Evolutionary conservation across 2,888 invertebrate species (phyloP).

Genomic region (Rhingia rostrata): DNA sequence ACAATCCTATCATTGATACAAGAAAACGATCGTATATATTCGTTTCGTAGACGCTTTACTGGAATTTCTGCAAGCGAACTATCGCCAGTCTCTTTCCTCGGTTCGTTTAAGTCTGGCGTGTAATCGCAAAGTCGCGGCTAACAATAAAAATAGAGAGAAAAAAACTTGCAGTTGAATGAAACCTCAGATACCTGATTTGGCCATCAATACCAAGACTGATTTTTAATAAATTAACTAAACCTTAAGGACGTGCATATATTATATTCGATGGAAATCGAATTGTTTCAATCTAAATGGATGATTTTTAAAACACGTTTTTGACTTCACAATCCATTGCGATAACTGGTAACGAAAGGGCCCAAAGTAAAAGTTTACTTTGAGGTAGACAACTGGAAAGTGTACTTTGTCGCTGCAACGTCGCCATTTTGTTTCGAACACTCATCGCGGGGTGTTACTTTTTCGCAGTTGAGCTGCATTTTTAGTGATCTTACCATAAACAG

Average conservation of each 20-base stretch:
- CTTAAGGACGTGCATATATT: neutral
- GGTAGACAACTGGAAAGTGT: conserved; percentile 42
- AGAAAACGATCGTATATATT: conserved; percentile 15
- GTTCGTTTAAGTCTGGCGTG: conserved; percentile 57
- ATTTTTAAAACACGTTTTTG: conserved; percentile 3
- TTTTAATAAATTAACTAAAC: conserved; percentile 22
- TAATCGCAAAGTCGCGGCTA: conserved; percentile 33
- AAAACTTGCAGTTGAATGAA: conserved; percentile 44
- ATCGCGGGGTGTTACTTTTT: conserved; percentile 56
- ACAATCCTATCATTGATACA: conserved; percentile 25
- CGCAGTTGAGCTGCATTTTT: conserved; percentile 24
- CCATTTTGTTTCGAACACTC: conserved; percentile 61
- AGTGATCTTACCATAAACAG: conserved; percentile 22
- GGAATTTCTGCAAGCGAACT: conserved; percentile 56
- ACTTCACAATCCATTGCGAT: neutral
- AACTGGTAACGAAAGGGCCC: conserved; percentile 36
- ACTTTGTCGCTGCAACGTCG: conserved; percentile 64
- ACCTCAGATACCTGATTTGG: conserved; percentile 55
- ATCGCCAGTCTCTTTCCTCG: conserved; percentile 64
- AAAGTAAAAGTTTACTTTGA: conserved; percentile 64
- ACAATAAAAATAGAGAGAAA: conserved; percentile 36
- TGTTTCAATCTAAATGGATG: neutral
- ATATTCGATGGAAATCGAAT: neutral
- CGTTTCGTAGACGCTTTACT: conserved; percentile 30
- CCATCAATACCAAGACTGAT: conserved; percentile 57